Evolutionary conservation across 2,797 vertebrate genomes (phyloP).

Genomic region (Sylvilagus floridanus): DNA sequence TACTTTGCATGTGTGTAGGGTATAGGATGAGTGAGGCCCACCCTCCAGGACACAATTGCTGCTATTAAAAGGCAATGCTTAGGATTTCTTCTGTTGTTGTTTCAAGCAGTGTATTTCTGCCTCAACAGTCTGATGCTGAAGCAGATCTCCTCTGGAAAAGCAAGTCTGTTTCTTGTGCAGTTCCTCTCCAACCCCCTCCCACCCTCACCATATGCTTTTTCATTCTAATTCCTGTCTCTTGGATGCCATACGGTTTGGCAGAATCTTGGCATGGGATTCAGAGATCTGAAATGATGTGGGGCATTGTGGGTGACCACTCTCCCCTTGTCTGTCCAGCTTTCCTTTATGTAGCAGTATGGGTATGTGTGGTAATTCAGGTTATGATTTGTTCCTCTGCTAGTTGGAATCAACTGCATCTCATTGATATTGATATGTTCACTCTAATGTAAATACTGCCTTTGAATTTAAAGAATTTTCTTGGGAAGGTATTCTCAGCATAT

Average conservation of each 20-base stretch:
- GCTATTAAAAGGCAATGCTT: slow-evolving; percentile 26
- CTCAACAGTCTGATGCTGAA: slow-evolving; percentile 73
- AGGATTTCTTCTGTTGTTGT: slow-evolving; percentile 49
- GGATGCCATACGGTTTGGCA: slow-evolving; percentile 81
- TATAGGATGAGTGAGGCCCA: background rate
- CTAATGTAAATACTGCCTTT: slow-evolving; percentile 57
- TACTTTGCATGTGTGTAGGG: background rate
- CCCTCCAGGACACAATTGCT: background rate
- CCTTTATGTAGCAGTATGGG: background rate
- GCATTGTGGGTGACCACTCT: slow-evolving; percentile 73
- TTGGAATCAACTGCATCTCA: slow-evolving; percentile 32
- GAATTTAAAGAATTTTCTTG: slow-evolving; percentile 63
- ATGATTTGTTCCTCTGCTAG: slow-evolving; percentile 32
- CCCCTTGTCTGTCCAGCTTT: slow-evolving; percentile 54
- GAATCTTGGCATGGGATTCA: slow-evolving; percentile 81
- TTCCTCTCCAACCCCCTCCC: slow-evolving; percentile 68
- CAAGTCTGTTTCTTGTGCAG: slow-evolving; percentile 74
- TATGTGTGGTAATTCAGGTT: background rate
- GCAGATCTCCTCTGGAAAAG: slow-evolving; percentile 81
- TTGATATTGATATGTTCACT: slow-evolving; percentile 27
- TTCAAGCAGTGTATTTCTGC: slow-evolving; percentile 73
- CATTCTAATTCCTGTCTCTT: slow-evolving; percentile 72
- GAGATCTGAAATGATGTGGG: slow-evolving; percentile 73
- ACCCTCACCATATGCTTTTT: slow-evolving; percentile 80
- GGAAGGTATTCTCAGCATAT: slow-evolving; percentile 72